Base-by-base conservation (phyloP, 2,113 vertebrate species). In the Dendropsophus ebraccatus region DNA sequence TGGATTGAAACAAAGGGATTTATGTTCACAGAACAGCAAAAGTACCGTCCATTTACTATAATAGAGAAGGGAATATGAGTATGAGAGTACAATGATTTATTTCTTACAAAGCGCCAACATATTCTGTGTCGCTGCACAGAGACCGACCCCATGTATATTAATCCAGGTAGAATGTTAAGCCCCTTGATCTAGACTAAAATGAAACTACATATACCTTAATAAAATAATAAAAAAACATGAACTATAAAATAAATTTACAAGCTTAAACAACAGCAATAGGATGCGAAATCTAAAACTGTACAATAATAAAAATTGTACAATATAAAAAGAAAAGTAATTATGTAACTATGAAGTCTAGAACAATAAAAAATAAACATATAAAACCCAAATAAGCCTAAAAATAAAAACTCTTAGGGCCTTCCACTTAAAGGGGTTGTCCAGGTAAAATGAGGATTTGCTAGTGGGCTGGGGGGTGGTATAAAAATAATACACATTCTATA, bases 1-100 rank as follows among this genome's bases (percentile, higher is more conserved):
- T 83, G n/a, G 50, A 32, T 32, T 41, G 14, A 67, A 72, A 78
- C 50, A 81, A 80, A 81, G 47, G n/a, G 65, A 86, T 67, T 73
- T 52, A 54, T 69, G 70, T 80, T 41, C 52, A 62, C 60, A 19
- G 17, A 80, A 28, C 5, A 35, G 21, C 25, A 60, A 11, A 37
- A 73, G 77, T 72, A 54, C 77, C 70, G 16, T 52, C 8, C 0
- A 2, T 5, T 11, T 62, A 32, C 65, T 73, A 56, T 80, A 37
- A 85, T 62, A 77, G 32, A 73, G 72, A 69, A 32, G 35, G 30
- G n/a, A 11, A 21, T 60, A 72, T 50, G 35, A 10, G 10, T 5
- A 2, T 11, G 47, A 35, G 41, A 54, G 14, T 11, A 73, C n/a
- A 54, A 16, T 19, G 25, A 58, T 56, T 17, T 13, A 4, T 13